These are phyloP conservation scores for Epicauta chinensis DNA, from an alignment of 1,140 invertebrate species.

Conservation along the genomic window DNA sequence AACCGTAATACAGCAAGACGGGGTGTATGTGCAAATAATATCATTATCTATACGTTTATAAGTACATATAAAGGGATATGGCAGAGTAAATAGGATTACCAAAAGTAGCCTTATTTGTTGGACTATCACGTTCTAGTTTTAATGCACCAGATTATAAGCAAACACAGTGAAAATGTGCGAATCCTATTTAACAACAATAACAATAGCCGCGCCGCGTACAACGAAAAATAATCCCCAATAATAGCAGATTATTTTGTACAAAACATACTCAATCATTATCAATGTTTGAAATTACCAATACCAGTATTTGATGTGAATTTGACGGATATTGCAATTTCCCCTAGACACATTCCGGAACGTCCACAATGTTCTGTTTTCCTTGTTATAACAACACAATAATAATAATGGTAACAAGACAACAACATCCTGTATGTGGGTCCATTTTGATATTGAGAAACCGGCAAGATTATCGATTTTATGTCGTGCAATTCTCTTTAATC, in stretches of 20 bases:
- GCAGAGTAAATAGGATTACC: slow-evolving; percentile 10
- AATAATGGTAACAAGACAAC: too few species aligned
- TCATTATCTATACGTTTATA: slow-evolving; percentile 2
- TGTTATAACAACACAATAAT: too few species aligned
- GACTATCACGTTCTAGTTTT: slow-evolving; percentile 11
- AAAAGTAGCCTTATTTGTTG: slow-evolving; percentile 12
- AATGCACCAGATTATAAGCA: background rate
- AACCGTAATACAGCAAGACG: too few species aligned
- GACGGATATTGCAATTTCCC: background rate
- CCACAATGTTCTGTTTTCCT: too few species aligned
- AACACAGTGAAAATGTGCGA: background rate
- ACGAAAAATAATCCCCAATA: background rate
- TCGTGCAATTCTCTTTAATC: too few species aligned
- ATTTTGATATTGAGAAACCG: too few species aligned
- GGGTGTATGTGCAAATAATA: slow-evolving; percentile 7
- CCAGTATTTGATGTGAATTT: background rate
- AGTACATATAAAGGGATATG: background rate
- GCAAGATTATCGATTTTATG: too few species aligned
- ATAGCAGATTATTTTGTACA: background rate
- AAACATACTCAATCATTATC: background rate
- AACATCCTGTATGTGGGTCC: too few species aligned
- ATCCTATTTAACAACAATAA: slow-evolving; percentile 3
- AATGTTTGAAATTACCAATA: too few species aligned
- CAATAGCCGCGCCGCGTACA: background rate
- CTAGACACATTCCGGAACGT: too few species aligned